Evolutionary conservation across 2,797 vertebrate species (phyloP), one percentile per base, ranked within the genome.

Genomic region (Enteromius paludinosus): DNA sequence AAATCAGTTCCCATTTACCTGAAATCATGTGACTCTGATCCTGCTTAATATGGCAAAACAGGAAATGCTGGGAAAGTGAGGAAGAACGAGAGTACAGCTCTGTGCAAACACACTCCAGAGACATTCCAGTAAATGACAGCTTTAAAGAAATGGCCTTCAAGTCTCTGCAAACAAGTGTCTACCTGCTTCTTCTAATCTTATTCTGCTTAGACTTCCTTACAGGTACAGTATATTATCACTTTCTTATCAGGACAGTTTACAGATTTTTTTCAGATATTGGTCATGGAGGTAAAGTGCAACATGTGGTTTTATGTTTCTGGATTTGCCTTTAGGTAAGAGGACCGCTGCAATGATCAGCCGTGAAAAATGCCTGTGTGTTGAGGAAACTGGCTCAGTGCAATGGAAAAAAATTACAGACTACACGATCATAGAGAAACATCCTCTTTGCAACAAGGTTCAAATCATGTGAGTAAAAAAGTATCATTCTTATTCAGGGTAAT

Each of bases 11-110:
- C n/a, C 14, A 54, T 83, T 89, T 90, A 61, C 33, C 79, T 78
- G 83, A 91, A 90, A 89, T 10, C 89, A 90, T 84, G 90, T 91
- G 90, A 93, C 77, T 47, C 54, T 2, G 5, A 56, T 38, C 43
- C 59, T 30, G 3, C 81, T 87, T 41, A 80, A 86, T 88, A 78
- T 82, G 68, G 73, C 80, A 75, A 80, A 49, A 25, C 5, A 81
- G 82, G 54, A 88, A 78, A 65, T 33, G 49, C 20, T 56, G 56
- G 79, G 69, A 81, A 72, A 62, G 81, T 78, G 10, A 64, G 35
- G 52, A 56, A 86, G 25, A 83, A 18, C n/a, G 35, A 33, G 9
- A 47, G 68, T 25, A 28, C 23, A 64, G 71, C 33, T 71, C 45
- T 72, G 59, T 45, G 62, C 66, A 62, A 28, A 62, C 28, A 70